These are phyloP conservation scores for Drosophila tropicalis DNA, from an alignment of 1,140 invertebrate species.

Conservation along the genomic window DNA sequence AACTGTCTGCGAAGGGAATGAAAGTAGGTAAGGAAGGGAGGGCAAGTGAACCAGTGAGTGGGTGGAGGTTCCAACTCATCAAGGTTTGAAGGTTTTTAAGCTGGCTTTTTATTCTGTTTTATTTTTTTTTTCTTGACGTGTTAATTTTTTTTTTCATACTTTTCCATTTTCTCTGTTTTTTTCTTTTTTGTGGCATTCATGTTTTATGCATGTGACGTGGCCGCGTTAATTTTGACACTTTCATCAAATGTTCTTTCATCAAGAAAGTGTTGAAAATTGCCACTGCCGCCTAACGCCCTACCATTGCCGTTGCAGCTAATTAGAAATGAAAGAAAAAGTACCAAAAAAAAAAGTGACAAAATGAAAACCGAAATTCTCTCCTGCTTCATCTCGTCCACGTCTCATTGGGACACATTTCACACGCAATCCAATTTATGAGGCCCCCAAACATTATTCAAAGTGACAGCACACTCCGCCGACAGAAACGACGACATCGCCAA, in stretches of 20 bases:
- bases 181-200: constrained; percentile 25
- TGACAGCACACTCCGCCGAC: constrained; percentile 47
- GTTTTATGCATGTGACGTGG: constrained; percentile 53
- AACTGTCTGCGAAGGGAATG: background rate
- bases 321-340: constrained; percentile 44
- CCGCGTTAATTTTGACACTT: constrained; percentile 55
- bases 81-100: constrained; percentile 54
- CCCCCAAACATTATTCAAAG: constrained; percentile 68
- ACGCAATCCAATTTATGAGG: constrained; percentile 64
- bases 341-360: background rate
- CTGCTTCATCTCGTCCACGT: background rate
- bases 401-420: constrained; percentile 47
- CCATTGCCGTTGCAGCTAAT: constrained; percentile 44
- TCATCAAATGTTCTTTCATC: constrained; percentile 61
- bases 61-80: constrained; percentile 23
- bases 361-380: constrained; percentile 6
- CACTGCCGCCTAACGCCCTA: background rate
- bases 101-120: constrained; percentile 15
- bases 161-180: background rate
- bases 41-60: background rate
- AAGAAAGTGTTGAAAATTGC: constrained; percentile 59
- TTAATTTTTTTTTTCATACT: background rate
- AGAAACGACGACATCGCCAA: background rate
- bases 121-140: background rate
- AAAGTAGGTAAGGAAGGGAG: background rate